Percentiles rank a stretch among this genome's conserved stretches.
phyloP scores from a whole-genome alignment of 2,113 vertebrate species.

The Typhlomys cinereus region DNA sequence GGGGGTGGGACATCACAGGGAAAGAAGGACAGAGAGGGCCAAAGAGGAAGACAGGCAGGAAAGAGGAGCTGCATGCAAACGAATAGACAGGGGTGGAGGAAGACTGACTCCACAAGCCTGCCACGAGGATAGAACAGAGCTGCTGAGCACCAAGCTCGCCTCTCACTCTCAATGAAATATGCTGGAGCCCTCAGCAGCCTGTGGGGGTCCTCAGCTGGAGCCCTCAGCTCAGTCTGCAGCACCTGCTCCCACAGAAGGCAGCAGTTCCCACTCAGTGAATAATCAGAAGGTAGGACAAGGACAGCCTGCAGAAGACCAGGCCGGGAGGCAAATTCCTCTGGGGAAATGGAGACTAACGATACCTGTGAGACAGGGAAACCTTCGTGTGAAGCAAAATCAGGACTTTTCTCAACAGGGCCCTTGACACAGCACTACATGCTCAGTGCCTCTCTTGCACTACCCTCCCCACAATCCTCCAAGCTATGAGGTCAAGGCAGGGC shows the following conservation, averaged over 20 bases:
- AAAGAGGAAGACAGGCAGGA: conserved; percentile 45
- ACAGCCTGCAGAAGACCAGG: background rate
- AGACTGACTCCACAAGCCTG: conserved; percentile 75
- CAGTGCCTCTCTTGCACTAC: background rate
- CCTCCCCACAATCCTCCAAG: background rate
- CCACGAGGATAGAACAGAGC: conserved; percentile 82
- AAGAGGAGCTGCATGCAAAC: background rate
- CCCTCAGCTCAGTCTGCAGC: background rate
- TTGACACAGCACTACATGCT: background rate
- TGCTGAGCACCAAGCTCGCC: background rate
- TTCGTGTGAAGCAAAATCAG: background rate
- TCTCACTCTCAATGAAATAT: background rate
- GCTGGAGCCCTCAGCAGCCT: accelerated
- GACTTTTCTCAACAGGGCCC: background rate
- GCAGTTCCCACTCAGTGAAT: background rate
- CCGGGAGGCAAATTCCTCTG: background rate
- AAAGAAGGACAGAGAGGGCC: conserved; percentile 1
- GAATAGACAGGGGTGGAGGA: background rate
- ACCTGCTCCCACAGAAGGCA: background rate
- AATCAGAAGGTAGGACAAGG: background rate
- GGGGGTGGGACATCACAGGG: conserved; percentile 88
- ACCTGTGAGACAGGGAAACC: too few relatives aligned
- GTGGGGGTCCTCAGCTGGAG: too few relatives aligned
- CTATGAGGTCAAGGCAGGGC: accelerated
- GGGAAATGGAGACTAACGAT: background rate